Evolutionary conservation across 2,888 invertebrate genomes (phyloP).

Genomic region (Melipona bicolor): DNA sequence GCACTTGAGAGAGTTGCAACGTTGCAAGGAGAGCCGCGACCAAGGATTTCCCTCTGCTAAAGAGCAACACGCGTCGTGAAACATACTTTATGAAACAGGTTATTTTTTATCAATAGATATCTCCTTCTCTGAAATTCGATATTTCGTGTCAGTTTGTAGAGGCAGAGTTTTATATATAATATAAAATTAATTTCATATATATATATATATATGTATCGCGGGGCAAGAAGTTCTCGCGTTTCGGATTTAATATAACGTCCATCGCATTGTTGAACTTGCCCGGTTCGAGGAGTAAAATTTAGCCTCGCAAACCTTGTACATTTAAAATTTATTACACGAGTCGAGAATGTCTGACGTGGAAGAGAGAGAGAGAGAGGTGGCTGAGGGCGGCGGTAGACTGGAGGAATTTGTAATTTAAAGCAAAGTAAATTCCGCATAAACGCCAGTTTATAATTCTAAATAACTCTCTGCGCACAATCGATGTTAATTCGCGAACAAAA

Average conservation of each 20-base stretch:
- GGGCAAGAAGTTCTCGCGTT: slow-evolving; percentile 16
- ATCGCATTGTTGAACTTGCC: slow-evolving; percentile 27
- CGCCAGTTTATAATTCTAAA: slow-evolving; percentile 37
- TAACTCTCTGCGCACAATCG: slow-evolving; percentile 28
- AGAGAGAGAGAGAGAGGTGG: neutral
- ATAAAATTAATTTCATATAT: too few relatives aligned
- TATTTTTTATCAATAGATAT: neutral
- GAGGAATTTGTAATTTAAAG: slow-evolving; percentile 50
- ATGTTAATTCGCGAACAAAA: slow-evolving; percentile 34
- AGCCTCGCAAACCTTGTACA: slow-evolving; percentile 19
- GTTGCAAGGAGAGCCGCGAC: neutral
- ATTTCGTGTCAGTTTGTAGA: neutral
- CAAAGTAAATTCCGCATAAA: slow-evolving; percentile 41
- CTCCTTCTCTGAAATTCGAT: neutral
- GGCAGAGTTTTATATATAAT: slow-evolving; percentile 1
- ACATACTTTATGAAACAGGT: neutral
- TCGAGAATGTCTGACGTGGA: slow-evolving; percentile 30
- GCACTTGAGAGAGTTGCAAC: neutral
- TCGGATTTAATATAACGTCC: slow-evolving; percentile 36
- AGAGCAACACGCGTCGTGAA: too few relatives aligned
- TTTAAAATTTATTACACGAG: slow-evolving; percentile 46
- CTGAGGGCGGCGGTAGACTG: neutral
- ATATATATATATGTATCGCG: neutral
- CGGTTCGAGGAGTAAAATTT: slow-evolving; percentile 18
- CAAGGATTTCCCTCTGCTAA: too few relatives aligned